Percentiles rank a stretch among this genome's conserved stretches.
These are phyloP conservation scores for Sarcophilus harrisii DNA, from an alignment of 2,797 vertebrate genomes.

Conservation along the genomic window DNA sequence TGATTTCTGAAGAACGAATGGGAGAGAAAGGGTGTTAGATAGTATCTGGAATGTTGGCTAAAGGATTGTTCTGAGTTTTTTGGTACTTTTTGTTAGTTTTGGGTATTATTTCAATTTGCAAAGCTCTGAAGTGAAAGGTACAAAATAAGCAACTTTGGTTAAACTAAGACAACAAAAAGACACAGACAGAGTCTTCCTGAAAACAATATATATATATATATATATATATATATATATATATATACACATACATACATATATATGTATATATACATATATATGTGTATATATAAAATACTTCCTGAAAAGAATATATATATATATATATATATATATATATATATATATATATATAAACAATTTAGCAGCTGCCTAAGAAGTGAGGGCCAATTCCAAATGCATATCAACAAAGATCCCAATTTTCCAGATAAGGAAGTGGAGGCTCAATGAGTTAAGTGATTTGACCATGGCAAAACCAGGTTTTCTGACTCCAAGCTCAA, in stretches of 20 bases:
- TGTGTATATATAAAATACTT: no score
- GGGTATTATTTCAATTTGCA: conserved; percentile 25
- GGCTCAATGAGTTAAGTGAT: not conserved
- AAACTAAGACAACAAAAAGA: conserved; percentile 35
- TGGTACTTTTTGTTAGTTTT: not conserved
- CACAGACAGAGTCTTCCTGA: conserved; percentile 36
- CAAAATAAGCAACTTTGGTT: conserved; percentile 40
- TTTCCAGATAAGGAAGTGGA: not conserved
- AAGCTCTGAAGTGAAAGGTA: conserved; percentile 36
- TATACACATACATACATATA: no score
- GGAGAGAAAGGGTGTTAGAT: conserved; percentile 11
- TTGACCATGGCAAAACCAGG: not conserved
- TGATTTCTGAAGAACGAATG: conserved; percentile 44
- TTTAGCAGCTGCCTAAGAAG: not conserved
- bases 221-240: no score
- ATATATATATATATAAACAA: not conserved
- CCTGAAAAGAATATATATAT: no score
- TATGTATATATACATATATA: no score
- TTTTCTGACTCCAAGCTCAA: not conserved
- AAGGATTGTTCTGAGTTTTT: conserved; percentile 23
- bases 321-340: no score
- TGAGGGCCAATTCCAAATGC: not conserved
- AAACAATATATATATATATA: conserved; percentile 9
- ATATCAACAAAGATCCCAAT: not conserved
- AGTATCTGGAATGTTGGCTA: not conserved